Evolutionary conservation across 2,888 invertebrate species (phyloP), one percentile per base, ranked within the genome.

Genomic region (Bombyx huttoni): DNA sequence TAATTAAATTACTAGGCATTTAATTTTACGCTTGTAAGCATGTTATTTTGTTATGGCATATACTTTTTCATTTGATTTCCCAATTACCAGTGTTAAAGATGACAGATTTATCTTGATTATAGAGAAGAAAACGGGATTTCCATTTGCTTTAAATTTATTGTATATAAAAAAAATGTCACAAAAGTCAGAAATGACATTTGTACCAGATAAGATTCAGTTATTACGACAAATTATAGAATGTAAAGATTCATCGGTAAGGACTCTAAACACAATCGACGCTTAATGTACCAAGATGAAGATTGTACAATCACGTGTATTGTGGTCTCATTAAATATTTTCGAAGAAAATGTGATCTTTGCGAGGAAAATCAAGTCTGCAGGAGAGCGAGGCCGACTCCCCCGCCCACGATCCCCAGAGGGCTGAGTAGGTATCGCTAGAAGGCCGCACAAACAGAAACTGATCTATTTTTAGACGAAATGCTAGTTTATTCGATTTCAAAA

Each of bases 341-440:
- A 56, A 10, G 40, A 61, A 56, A 57, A 65, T 62, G 64, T 63
- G 60, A 70, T 73, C 64, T 70, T 61, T 52, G 65, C 63, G 57
- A 65, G 70, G 68, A 76, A 74, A 77, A 78, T 78, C 73, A 75
- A 73, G 65, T 67, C 64, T 59, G 62, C 64, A 52, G 61, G 58
- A 56, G 64, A 61, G 65, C 58, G 63, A 59, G 58, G 56, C 53
- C 47, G 53, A 49, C 52, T 14, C 52, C 51, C 46, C 52, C 63
- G 14, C 65, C 65, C 60, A 49, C 60, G 48, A 56, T 57, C 55
- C 54, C 54, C 54, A 58, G 55, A 54, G 64, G 66, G 65, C 63
- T 64, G 68, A 64, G 58, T 61, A 64, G 64, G 59, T 58, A 63
- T 60, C 59, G 59, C 64, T 58, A 49, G 63, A 65, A 75, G 71